Evolutionary conservation across 2,113 vertebrate genomes (phyloP).

Genomic region (Caranx ignobilis): DNA sequence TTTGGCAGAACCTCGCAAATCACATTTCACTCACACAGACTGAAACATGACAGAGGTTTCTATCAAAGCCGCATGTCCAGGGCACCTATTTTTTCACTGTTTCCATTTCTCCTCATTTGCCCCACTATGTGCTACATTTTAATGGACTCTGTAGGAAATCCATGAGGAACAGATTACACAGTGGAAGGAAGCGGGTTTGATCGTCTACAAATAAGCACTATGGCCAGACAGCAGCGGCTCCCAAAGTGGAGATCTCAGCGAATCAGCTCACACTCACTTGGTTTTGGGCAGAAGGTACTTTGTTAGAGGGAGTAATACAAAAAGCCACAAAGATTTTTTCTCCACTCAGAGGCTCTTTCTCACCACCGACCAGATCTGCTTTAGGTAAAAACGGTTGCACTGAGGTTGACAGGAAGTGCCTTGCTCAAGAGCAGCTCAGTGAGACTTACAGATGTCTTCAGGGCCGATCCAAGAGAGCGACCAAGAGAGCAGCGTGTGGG

Average conservation of each 20-base stretch:
- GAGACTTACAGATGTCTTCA: background rate
- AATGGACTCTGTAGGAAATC: slow-evolving; percentile 65
- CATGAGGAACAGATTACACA: slow-evolving; percentile 79
- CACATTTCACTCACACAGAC: slow-evolving; percentile 48
- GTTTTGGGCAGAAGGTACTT: slow-evolving; percentile 54
- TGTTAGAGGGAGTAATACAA: slow-evolving; percentile 28
- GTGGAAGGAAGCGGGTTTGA: slow-evolving; percentile 75
- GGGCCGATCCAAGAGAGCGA: background rate
- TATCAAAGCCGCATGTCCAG: slow-evolving; percentile 62
- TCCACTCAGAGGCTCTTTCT: background rate
- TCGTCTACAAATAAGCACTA: slow-evolving; percentile 79
- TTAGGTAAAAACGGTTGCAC: background rate
- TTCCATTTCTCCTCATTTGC: slow-evolving; percentile 36
- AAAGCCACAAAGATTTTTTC: slow-evolving; percentile 22
- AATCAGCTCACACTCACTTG: slow-evolving; percentile 70
- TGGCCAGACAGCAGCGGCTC: slow-evolving; percentile 47
- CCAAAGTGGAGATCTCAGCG: slow-evolving; percentile 70
- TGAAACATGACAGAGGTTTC: slow-evolving; percentile 47
- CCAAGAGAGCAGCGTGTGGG: background rate
- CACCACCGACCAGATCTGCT: background rate
- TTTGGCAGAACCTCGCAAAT: slow-evolving; percentile 61
- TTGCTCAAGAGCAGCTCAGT: background rate
- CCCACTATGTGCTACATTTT: slow-evolving; percentile 38
- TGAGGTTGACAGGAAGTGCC: background rate
- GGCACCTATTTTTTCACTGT: slow-evolving; percentile 28